Evolutionary conservation across 2,888 invertebrate genomes (phyloP), one percentile per base, ranked within the genome.

Genomic region (Drosophila antonietae): DNA sequence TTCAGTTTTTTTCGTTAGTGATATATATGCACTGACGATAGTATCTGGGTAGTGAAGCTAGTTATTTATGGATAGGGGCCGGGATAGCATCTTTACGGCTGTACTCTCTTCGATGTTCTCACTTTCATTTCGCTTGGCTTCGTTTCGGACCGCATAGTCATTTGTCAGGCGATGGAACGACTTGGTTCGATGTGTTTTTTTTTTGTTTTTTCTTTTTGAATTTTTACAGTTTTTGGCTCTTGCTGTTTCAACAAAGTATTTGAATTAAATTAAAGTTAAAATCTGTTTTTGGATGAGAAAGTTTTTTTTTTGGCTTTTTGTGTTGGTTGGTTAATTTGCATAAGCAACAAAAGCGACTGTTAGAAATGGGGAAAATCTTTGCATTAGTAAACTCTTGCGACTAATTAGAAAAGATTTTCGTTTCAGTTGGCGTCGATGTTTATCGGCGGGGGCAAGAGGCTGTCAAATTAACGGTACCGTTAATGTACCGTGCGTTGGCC

Each of bases 181-280:
- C 55, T 44, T 58, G 70, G 57, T 62, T 59, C 67, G 60, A 63
- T 83, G 39, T 14, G 33, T 10, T 5, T 49, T 47, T n/a, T 18
- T 52, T 60, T 51, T 51, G 20, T 35, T 35, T 12, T 35, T 35
- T 37, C 5, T 35, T 15, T 53, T 20, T 31, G 6, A 14, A 28
- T 28, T 55, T 56, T 57, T 57, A 67, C 67, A 67, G 65, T 67
- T 67, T 63, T 64, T 47, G 74, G 70, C 85, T 75, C 51, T 73
- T 63, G 72, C 68, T 83, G 80, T 73, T 72, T 75, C 68, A 77
- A 77, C 77, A 78, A 77, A 75, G 68, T 80, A 82, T 78, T 85
- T 82, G 84, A 85, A 87, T 85, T 87, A 84, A 84, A 87, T 85
- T 87, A 78, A 73, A 80, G 68, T 76, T 80, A 75, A 78, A 88